Base-by-base conservation (phyloP, 1,140 invertebrate species). In the Apis florea region DNA sequence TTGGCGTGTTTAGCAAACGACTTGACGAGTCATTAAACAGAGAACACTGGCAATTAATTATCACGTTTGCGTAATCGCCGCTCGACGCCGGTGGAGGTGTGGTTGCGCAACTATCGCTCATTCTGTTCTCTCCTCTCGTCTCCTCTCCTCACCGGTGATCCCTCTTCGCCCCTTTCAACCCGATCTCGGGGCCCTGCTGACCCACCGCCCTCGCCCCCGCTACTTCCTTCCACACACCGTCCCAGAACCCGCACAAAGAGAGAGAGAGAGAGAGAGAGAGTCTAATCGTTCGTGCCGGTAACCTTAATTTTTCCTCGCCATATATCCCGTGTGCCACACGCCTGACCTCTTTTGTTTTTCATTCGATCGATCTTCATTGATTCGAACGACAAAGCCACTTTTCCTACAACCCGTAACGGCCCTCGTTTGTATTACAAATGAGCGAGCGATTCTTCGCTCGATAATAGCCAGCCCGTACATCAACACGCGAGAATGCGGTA, bases 31-130 rank as follows among this genome's bases (percentile, higher is more conserved):
- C 91, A 92, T 92, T 89, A 90, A 91, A 91, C 89, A 89, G 87
- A 88, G 85, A 92, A 91, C 85, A 91, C 88, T 85, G 85, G 86
- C 90, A 91, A 92, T 92, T 92, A 92, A 92, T 92, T 92, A 92
- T 92, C 88, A 87, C 88, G 88, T 92, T 92, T 92, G 87, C 91
- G 90, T 92, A 92, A 92, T 92, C 89, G 86, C 83, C 80, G 88
- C 81, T 83, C 88, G 64, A 75, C 79, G 81, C 79, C 85, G 82
- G 79, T 86, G 83, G 82, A 89, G 86, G 75, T 84, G 84, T 83
- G 72, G 79, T 91, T 91, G 88, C 89, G 90, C 86, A 91, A 91
- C 84, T 85, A 89, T 90, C 86, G 89, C 83, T 88, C 85, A 91
- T 91, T 90, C 87, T 69, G 81, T 82, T 84, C 83, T 83, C 61